These are phyloP conservation scores for Atherinosoma microstoma DNA, from an alignment of 2,797 vertebrate genomes.

Conservation along the genomic window DNA sequence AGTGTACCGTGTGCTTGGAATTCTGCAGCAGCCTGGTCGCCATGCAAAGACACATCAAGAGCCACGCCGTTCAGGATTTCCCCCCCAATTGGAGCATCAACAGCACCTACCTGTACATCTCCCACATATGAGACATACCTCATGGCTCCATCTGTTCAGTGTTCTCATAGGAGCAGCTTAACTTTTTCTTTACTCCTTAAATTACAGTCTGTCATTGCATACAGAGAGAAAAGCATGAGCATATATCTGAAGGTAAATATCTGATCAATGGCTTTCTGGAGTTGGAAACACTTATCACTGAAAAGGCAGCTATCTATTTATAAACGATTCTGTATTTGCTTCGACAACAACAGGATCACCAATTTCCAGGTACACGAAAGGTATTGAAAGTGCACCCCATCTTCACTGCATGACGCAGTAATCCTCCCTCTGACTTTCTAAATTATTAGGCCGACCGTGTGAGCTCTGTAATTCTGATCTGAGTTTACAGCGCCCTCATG, in stretches of 20 bases:
- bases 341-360: conserved; percentile 28
- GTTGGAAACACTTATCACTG: background rate
- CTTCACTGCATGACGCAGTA: conserved; percentile 36
- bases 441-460: conserved; percentile 29
- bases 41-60: conserved; percentile 89
- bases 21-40: conserved; percentile 88
- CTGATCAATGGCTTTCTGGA: background rate
- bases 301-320: background rate
- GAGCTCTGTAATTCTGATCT: conserved; percentile 11
- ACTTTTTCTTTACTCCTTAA: background rate
- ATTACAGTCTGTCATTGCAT: background rate
- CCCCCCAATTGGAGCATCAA: conserved; percentile 88
- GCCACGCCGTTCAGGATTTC: conserved; percentile 86
- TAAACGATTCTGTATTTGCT: conserved; percentile 20
- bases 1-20: conserved; percentile 87
- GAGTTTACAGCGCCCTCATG: conserved; percentile 48
- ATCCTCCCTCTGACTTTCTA: conserved; percentile 48
- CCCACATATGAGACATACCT: conserved; percentile 66
- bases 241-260: background rate
- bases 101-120: conserved; percentile 86
- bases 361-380: conserved; percentile 40
- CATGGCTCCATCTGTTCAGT: background rate
- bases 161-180: conserved; percentile 16
- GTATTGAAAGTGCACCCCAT: conserved; percentile 33
- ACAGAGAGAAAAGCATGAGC: background rate